Percentiles rank a stretch among this genome's conserved stretches.
phyloP scores from a whole-genome alignment of 53 echinoderm and acorn worm species.

The Holothuria scabra region DNA sequence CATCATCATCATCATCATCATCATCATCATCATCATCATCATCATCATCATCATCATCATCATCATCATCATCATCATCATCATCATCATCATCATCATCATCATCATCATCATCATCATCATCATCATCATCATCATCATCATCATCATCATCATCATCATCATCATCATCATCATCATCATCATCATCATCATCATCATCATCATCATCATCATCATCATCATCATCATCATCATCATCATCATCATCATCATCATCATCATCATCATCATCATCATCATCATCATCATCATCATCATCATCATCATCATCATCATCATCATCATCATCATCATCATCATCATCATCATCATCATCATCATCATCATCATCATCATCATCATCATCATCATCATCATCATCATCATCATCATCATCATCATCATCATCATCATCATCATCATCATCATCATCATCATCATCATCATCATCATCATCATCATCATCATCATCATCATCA shows the following conservation, averaged over 20 bases:
- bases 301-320: background rate
- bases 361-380: background rate
- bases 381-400: slow-evolving; percentile 3
- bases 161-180: slow-evolving; percentile 4
- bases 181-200: background rate
- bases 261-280: background rate
- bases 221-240: background rate
- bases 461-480: background rate
- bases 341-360: background rate
- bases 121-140: background rate
- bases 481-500: slow-evolving; percentile 1
- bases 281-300: background rate
- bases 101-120: slow-evolving; percentile 1
- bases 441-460: slow-evolving; percentile 3
- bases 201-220: background rate
- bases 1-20: slow-evolving; percentile 3
- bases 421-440: background rate
- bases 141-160: background rate
- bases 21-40: background rate
- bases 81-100: background rate
- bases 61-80: background rate
- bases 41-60: background rate
- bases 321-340: background rate
- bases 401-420: background rate
- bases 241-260: slow-evolving; percentile 1